Evolutionary conservation across 2,888 invertebrate species (phyloP), one percentile per base, ranked within the genome.

Genomic region (Chloroclystis v-ata): DNA sequence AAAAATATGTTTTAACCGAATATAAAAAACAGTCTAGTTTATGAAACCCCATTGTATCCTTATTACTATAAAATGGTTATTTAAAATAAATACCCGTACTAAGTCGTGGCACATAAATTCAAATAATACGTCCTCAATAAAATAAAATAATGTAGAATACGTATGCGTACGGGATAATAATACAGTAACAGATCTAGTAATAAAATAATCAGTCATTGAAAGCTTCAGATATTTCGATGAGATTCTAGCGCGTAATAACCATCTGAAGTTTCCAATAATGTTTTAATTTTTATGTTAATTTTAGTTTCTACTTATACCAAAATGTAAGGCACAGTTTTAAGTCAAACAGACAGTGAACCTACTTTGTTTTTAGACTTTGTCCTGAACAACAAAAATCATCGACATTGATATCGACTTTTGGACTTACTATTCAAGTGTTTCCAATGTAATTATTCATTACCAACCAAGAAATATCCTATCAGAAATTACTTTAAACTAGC

Each of bases 191-290:
- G 83, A 84, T 82, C 82, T 78, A 66, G 68, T 57, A 52, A 59
- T 54, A 63, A 61, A 60, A 72, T 66, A 70, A 66, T 83, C 83
- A 83, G 83, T 86, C 85, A 87, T 86, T 85, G 86, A 80, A 82
- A 80, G 62, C 82, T 86, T 86, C 82, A 84, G 84, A 85, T 77
- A 67, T 48, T 51, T 51, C 42, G 67, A 65, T 82, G 85, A 84
- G 85, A 84, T 87, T 84, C 85, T 72, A 75, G 70, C 84, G 72
- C 76, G 20, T 78, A 73, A 68, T 13, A 46, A 40, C 47, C 54
- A 82, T 84, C 85, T 85, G 82, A 87, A 86, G 78, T 68, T 78
- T 80, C 74, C 86, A 86, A 86, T 85, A 86, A 84, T 79, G 60
- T 69, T 65, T 67, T 65, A 57, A 41, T 40, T 60, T 33, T 61